Evolutionary conservation across 2,888 invertebrate species (phyloP).

Genomic region (Aspidapion aeneum): DNA sequence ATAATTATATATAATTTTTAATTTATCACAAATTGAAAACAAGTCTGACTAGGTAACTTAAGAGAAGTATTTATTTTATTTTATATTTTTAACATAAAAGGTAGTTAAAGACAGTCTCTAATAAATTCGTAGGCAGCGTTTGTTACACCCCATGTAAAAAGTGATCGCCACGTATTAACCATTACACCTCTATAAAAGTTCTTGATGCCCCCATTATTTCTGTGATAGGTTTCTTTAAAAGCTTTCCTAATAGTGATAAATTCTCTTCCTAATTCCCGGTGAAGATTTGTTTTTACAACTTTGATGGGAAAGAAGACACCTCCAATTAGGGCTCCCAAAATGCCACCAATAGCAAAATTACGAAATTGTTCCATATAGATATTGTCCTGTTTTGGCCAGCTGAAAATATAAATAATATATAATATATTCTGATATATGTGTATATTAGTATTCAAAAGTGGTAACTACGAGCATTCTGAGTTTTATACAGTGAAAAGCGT

Average conservation of each 20-base stretch:
- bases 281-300: slow-evolving; percentile 4
- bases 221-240: neutral
- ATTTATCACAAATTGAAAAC: too few species aligned
- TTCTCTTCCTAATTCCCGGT: slow-evolving; percentile 5
- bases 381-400: neutral
- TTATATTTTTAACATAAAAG: neutral
- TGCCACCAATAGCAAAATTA: slow-evolving; percentile 4
- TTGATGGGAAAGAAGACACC: slow-evolving; percentile 3
- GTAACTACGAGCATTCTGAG: too few species aligned
- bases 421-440: too few species aligned
- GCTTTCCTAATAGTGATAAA: neutral
- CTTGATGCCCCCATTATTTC: neutral
- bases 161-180: slow-evolving; percentile 1
- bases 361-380: neutral
- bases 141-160: slow-evolving; percentile 7
- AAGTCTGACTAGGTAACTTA: too few species aligned
- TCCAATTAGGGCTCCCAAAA: neutral
- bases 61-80: too few species aligned
- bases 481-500: too few species aligned
- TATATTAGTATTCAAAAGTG: too few species aligned
- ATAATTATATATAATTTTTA: too few species aligned
- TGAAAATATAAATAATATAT: too few species aligned
- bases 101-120: neutral
- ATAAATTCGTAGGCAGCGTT: slow-evolving; percentile 11
- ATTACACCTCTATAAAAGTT: slow-evolving; percentile 9